Conservation (phyloP, 2,113 vertebrate species). For the Odocoileus hemionus region DNA sequence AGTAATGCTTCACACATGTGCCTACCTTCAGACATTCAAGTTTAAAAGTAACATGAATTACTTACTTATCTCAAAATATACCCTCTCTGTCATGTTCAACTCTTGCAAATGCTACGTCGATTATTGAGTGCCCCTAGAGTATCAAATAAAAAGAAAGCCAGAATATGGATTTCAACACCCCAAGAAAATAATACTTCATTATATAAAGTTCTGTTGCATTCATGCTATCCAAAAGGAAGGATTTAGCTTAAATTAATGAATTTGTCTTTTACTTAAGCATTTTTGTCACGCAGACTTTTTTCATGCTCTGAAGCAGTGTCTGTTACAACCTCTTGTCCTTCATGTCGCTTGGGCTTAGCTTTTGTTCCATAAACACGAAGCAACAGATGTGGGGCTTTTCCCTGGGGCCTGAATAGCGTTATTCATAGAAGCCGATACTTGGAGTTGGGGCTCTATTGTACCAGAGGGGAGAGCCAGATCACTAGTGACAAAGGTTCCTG, state of each 20-base stretch:
- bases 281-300: background rate
- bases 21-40: background rate
- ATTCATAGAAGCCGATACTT: background rate
- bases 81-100: background rate
- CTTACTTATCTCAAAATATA: background rate
- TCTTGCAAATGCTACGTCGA: background rate
- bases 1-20: background rate
- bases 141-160: background rate
- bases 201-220: background rate
- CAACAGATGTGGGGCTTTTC: background rate
- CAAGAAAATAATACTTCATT: background rate
- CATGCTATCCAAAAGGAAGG: background rate
- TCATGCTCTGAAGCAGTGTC: background rate
- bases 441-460: background rate
- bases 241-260: background rate
- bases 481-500: background rate
- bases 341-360: background rate
- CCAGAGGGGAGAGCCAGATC: background rate
- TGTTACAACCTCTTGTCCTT: background rate
- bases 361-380: background rate
- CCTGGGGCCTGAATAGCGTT: background rate
- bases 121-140: background rate
- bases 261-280: background rate
- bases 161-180: background rate
- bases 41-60: background rate